Conservation (phyloP, 2,888 invertebrate species). For the Exocentrus adspersus region DNA sequence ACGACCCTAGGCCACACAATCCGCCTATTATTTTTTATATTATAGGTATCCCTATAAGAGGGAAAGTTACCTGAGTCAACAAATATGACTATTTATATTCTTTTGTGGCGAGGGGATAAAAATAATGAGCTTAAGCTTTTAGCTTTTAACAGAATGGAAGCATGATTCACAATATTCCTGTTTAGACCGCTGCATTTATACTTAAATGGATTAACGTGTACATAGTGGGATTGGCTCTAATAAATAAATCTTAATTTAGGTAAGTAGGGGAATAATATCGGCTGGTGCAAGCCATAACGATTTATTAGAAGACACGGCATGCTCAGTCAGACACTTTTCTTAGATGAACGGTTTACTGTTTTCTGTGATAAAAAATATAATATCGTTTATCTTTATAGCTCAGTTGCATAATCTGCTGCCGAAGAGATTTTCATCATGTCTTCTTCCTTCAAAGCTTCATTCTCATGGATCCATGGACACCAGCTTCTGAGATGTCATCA, state of each 20-base stretch:
- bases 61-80: constrained; percentile 22
- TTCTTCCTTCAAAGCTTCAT: too few relatives aligned
- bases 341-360: too few relatives aligned
- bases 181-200: background rate
- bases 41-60: background rate
- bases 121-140: constrained; percentile 17
- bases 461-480: too few relatives aligned
- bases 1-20: background rate
- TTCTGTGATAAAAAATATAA: too few relatives aligned
- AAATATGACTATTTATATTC: constrained; percentile 8
- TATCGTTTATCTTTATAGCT: too few relatives aligned
- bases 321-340: too few relatives aligned
- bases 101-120: constrained; percentile 12
- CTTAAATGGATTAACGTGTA: background rate
- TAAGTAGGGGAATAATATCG: background rate
- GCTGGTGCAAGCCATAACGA: too few relatives aligned
- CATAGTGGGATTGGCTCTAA: background rate
- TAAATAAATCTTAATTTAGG: background rate
- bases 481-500: too few relatives aligned
- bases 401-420: too few relatives aligned
- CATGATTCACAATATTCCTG: constrained; percentile 11
- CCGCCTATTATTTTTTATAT: background rate
- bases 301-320: too few relatives aligned
- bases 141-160: constrained; percentile 17
- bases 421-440: too few relatives aligned